These are phyloP conservation scores for Pyrocephalus nanus DNA, from an alignment of 2,797 vertebrate genomes.

Conservation along the genomic window DNA sequence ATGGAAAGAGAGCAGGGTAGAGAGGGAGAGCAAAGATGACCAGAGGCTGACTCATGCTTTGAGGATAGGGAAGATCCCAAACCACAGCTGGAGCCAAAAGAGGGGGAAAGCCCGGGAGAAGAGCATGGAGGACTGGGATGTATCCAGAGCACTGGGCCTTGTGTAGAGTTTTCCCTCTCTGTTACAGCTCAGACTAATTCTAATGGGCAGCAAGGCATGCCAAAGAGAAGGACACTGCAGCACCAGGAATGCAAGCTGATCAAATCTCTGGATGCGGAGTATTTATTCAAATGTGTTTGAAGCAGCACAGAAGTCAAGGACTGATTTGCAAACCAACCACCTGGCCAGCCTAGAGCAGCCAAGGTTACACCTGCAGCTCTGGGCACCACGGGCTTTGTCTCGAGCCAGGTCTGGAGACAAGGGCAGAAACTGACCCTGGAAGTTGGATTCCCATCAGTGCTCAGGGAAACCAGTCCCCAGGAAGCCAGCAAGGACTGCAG, in stretches of 20 bases:
- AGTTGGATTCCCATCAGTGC: not conserved
- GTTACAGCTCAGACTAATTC: not conserved
- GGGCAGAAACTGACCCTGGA: not conserved
- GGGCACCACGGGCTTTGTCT: not conserved
- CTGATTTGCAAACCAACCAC: slow-evolving; percentile 24
- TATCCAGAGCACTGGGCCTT: not conserved
- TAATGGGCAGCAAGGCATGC: not conserved
- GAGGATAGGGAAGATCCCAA: not conserved
- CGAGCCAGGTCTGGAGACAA: not conserved
- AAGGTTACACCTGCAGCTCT: not conserved
- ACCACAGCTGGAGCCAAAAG: not conserved
- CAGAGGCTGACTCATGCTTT: not conserved
- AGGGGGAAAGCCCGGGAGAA: not conserved
- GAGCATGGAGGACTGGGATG: not conserved
- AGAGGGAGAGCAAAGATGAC: not conserved
- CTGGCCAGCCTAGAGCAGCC: not conserved
- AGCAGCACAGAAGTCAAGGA: slow-evolving; percentile 4
- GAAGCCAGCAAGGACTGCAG: not conserved
- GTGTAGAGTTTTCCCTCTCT: not conserved
- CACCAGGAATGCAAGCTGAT: slow-evolving; percentile 10
- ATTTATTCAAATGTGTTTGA: slow-evolving; percentile 41
- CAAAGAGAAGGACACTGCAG: slow-evolving; percentile 47
- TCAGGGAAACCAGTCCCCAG: not conserved
- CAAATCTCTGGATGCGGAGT: not conserved
- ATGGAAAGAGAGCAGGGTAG: not conserved